phyloP scores from a whole-genome alignment of 92 coral and sea anemone genomes.

The Anthopleura xanthogrammica region DNA sequence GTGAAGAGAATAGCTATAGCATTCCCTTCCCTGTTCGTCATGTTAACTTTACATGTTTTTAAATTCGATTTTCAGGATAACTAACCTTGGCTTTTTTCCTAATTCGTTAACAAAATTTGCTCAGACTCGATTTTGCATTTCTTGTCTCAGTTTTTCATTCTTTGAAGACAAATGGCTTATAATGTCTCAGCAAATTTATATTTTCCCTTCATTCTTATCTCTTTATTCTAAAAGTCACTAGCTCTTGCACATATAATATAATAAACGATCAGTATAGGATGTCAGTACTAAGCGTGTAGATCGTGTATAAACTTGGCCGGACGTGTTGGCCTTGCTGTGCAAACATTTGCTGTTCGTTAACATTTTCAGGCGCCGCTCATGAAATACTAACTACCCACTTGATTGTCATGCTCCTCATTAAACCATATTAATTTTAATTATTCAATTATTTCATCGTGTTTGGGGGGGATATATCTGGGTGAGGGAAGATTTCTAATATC shows the following conservation, averaged over 20 bases:
- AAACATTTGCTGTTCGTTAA: slow-evolving; percentile 3
- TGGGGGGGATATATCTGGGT: neutral
- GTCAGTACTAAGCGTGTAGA: neutral
- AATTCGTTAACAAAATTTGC: too few relatives aligned
- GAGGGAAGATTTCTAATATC: too few relatives aligned
- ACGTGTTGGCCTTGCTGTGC: neutral
- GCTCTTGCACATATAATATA: neutral
- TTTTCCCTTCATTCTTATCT: too few relatives aligned
- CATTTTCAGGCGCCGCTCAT: neutral
- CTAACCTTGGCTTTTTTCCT: too few relatives aligned
- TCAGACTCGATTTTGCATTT: too few relatives aligned
- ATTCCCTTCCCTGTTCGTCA: too few relatives aligned
- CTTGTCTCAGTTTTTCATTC: too few relatives aligned
- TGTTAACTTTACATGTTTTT: too few relatives aligned
- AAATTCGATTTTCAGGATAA: too few relatives aligned
- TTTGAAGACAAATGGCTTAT: too few relatives aligned
- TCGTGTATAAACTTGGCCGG: neutral
- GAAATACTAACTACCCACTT: neutral
- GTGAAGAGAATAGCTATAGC: too few relatives aligned
- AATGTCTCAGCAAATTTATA: too few relatives aligned
- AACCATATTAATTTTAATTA: neutral
- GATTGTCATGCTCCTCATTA: neutral
- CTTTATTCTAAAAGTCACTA: neutral
- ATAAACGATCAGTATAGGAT: neutral
- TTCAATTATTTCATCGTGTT: neutral